Conservation (phyloP, 2,888 invertebrate species). For the Tetropium fuscum region DNA sequence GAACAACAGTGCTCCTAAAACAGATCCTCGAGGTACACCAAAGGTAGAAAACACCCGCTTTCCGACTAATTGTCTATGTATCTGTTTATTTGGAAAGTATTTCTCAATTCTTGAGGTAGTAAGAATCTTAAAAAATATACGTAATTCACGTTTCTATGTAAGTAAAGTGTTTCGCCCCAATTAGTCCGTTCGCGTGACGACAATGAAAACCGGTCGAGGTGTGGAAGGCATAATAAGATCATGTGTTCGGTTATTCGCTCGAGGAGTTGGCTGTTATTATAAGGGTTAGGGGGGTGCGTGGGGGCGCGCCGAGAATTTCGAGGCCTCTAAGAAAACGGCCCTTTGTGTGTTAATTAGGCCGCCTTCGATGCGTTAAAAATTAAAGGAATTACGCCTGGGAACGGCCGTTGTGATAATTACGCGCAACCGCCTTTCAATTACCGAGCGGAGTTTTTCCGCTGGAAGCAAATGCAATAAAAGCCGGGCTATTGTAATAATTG, state of each 20-base stretch:
- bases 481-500: slow-evolving; percentile 28
- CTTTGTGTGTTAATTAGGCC: slow-evolving; percentile 48
- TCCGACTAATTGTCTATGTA: too few relatives aligned
- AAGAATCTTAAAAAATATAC: too few relatives aligned
- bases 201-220: too few relatives aligned
- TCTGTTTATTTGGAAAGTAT: too few relatives aligned
- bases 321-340: slow-evolving; percentile 26
- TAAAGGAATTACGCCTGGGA: slow-evolving; percentile 44
- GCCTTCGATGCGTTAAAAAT: slow-evolving; percentile 48
- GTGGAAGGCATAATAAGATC: slow-evolving; percentile 4
- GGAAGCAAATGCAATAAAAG: slow-evolving; percentile 14
- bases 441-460: slow-evolving; percentile 33
- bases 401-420: slow-evolving; percentile 41
- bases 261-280: slow-evolving; percentile 3
- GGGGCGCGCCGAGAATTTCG: too few relatives aligned
- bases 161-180: too few relatives aligned
- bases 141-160: too few relatives aligned
- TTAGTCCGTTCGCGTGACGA: too few relatives aligned
- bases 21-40: too few relatives aligned
- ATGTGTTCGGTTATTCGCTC: slow-evolving; percentile 7
- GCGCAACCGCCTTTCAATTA: slow-evolving; percentile 39
- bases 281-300: neutral
- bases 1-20: too few relatives aligned
- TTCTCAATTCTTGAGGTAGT: too few relatives aligned
- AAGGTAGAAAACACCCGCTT: too few relatives aligned